Conservation (phyloP, 1,140 invertebrate genomes). For the Drosophila ficusphila region DNA sequence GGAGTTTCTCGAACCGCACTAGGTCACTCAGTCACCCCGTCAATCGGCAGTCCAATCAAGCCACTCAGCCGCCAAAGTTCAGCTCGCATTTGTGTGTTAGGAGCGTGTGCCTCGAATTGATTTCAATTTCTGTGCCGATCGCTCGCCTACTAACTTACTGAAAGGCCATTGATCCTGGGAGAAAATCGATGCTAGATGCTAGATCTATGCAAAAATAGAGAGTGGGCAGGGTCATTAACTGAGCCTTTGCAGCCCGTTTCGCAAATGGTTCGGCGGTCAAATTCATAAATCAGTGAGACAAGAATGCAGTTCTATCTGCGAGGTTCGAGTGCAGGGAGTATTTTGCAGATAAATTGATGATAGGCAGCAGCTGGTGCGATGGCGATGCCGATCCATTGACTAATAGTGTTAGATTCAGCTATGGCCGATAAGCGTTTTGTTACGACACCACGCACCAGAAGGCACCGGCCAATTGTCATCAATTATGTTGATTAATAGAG, state of each 20-base stretch:
- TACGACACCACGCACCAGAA: slow-evolving; percentile 47
- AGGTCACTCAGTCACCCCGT: slow-evolving; percentile 74
- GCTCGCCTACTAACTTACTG: slow-evolving; percentile 72
- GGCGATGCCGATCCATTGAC: slow-evolving; percentile 74
- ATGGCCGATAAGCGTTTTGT: slow-evolving; percentile 74
- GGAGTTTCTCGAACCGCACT: slow-evolving; percentile 48
- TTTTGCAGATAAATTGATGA: slow-evolving; percentile 72
- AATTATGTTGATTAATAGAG: slow-evolving; percentile 77
- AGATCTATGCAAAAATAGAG: not conserved
- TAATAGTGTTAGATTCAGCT: slow-evolving; percentile 76
- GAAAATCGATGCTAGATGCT: slow-evolving; percentile 35
- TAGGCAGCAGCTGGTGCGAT: slow-evolving; percentile 59
- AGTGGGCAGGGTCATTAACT: slow-evolving; percentile 71
- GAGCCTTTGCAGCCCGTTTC: slow-evolving; percentile 19
- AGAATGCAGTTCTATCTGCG: slow-evolving; percentile 62
- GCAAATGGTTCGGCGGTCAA: slow-evolving; percentile 68
- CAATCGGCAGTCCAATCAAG: slow-evolving; percentile 61
- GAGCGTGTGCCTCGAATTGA: slow-evolving; percentile 48
- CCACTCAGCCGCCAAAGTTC: slow-evolving; percentile 7
- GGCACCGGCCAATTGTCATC: slow-evolving; percentile 64
- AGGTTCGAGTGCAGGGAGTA: slow-evolving; percentile 31
- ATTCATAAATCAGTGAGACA: slow-evolving; percentile 76
- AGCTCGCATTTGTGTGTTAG: slow-evolving; percentile 56
- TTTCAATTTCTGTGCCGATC: slow-evolving; percentile 41
- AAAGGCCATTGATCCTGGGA: slow-evolving; percentile 38